These are phyloP conservation scores for Stomatorhinus ivindoensis DNA, from an alignment of 2,113 vertebrate genomes.

Conservation along the genomic window DNA sequence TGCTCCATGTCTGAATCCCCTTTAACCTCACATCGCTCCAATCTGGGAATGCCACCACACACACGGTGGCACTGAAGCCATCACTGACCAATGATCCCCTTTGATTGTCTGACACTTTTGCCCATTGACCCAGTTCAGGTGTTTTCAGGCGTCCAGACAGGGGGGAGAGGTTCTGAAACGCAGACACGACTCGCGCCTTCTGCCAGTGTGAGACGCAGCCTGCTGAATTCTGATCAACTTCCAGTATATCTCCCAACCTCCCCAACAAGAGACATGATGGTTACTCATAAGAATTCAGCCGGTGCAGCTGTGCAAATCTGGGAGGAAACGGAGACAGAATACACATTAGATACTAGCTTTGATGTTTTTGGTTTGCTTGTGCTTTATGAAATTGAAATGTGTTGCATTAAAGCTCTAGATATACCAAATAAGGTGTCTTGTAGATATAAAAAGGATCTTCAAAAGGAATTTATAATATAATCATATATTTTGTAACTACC, in stretches of 20 bases:
- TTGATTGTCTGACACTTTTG: not conserved
- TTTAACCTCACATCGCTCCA: not conserved
- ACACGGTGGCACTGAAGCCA: not conserved
- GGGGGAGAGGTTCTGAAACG: not conserved
- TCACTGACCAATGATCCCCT: not conserved
- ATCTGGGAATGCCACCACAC: not conserved
- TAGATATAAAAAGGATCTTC: not conserved
- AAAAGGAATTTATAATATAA: not conserved
- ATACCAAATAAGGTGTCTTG: not conserved
- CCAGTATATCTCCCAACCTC: not conserved
- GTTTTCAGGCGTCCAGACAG: not conserved
- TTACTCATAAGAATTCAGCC: conserved; percentile 23
- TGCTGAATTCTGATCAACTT: conserved; percentile 11
- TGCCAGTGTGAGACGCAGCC: conserved; percentile 9
- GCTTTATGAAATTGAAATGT: conserved; percentile 1
- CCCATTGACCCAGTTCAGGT: not conserved
- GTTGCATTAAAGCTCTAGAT: not conserved
- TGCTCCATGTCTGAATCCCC: not conserved
- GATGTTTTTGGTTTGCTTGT: not conserved
- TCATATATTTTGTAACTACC: conserved; percentile 9
- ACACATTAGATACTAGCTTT: not conserved
- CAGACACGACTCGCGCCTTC: too few relatives aligned
- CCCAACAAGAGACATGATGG: conserved; percentile 1
- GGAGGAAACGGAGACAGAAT: not conserved
- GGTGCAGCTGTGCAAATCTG: not conserved